Evolutionary conservation across 2,113 vertebrate genomes (phyloP).

Genomic region (Corydoras maculifer): DNA sequence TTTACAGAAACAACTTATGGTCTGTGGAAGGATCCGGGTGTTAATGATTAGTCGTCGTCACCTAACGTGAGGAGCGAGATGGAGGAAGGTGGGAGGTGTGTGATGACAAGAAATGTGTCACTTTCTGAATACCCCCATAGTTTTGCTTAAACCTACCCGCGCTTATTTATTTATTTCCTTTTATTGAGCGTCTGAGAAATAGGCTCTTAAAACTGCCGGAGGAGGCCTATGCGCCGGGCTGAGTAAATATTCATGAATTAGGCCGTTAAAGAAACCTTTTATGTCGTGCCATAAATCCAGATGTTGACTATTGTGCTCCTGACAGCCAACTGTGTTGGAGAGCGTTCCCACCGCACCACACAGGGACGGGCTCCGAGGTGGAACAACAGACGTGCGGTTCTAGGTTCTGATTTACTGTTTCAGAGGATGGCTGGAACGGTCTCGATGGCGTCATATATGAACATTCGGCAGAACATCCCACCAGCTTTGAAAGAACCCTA

Average conservation of each 20-base stretch:
- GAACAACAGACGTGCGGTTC: no score
- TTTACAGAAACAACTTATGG: conserved; percentile 28
- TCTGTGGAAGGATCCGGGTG: background rate
- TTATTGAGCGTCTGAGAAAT: conserved; percentile 48
- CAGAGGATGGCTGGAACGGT: no score
- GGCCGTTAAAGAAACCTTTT: conserved; percentile 17
- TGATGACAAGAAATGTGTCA: background rate
- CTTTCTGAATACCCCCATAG: background rate
- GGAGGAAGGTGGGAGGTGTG: background rate
- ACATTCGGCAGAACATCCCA: no score
- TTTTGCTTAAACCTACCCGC: background rate
- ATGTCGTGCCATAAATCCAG: conserved; percentile 9
- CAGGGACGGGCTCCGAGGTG: no score
- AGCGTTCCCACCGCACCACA: background rate
- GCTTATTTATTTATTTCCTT: conserved; percentile 43
- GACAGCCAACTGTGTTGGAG: conserved; percentile 10
- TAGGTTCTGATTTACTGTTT: no score
- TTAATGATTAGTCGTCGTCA: conserved; percentile 1
- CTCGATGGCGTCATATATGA: no score
- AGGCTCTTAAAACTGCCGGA: conserved; percentile 40
- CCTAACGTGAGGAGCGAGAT: background rate
- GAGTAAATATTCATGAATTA: conserved; percentile 37
- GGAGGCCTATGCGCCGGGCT: conserved; percentile 9
- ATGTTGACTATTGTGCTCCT: conserved; percentile 11
- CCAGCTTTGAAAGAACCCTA: no score